phyloP scores from a whole-genome alignment of 2,888 invertebrate genomes.

The Yponomeuta sedellus region DNA sequence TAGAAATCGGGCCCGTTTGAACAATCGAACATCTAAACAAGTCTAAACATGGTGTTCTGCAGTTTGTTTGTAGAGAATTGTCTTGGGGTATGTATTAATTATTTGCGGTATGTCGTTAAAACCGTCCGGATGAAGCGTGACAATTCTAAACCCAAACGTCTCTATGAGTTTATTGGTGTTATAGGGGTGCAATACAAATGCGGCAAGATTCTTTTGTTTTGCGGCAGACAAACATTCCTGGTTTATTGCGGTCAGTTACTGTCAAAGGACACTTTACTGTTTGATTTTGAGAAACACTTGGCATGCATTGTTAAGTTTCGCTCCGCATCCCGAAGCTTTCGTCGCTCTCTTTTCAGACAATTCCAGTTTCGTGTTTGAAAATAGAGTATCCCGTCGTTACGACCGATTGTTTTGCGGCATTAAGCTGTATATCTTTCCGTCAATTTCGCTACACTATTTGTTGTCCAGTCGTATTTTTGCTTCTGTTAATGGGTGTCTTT shows the following conservation, averaged over 20 bases:
- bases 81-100: slow-evolving; percentile 15
- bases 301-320: slow-evolving; percentile 44
- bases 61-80: not conserved
- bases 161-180: slow-evolving; percentile 44
- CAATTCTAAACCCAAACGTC: slow-evolving; percentile 43
- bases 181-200: slow-evolving; percentile 52
- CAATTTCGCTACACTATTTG: not conserved
- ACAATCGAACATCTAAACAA: slow-evolving; percentile 26
- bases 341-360: slow-evolving; percentile 13
- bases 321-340: slow-evolving; percentile 33
- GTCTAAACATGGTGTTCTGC: slow-evolving; percentile 36
- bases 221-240: slow-evolving; percentile 35
- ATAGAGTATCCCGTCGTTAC: slow-evolving; percentile 4
- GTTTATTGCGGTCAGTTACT: slow-evolving; percentile 43
- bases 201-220: slow-evolving; percentile 55
- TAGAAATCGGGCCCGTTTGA: slow-evolving; percentile 3
- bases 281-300: slow-evolving; percentile 36
- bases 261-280: slow-evolving; percentile 41
- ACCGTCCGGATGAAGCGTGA: slow-evolving; percentile 40
- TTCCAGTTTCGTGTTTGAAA: not conserved
- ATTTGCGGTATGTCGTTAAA: slow-evolving; percentile 58
- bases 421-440: not conserved
- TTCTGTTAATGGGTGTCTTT: slow-evolving; percentile 4
- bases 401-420: not conserved
- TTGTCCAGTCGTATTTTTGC: not conserved